phyloP scores from a whole-genome alignment of 2,113 vertebrate genomes.

The Vulpes vulpes region DNA sequence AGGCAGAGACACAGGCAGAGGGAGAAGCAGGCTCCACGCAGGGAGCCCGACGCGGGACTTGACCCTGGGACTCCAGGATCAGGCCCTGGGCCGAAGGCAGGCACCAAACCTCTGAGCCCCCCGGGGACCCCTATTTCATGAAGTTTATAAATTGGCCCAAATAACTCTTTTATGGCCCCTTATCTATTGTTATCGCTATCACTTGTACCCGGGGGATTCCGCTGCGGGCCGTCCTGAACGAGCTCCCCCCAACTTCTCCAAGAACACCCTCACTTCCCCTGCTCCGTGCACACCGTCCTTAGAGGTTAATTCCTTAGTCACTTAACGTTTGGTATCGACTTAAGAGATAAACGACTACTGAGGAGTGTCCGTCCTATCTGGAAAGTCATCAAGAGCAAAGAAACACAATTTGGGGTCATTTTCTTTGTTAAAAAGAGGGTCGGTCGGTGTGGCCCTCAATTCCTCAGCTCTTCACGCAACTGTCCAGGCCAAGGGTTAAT shows the following conservation, averaged over 20 bases:
- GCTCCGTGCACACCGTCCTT: not conserved
- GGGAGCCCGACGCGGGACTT: no score
- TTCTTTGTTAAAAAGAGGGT: not conserved
- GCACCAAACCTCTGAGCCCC: no score
- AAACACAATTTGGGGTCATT: not conserved
- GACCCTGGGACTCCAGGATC: no score
- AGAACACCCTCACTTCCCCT: not conserved
- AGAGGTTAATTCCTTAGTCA: not conserved
- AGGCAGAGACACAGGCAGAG: no score
- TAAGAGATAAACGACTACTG: not conserved
- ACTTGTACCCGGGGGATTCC: not conserved
- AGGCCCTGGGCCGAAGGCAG: no score
- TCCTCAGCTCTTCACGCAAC: not conserved
- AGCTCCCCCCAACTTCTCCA: not conserved
- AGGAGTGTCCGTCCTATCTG: not conserved
- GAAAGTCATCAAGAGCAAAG: not conserved
- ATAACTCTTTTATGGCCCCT: not conserved
- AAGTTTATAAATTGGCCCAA: not conserved
- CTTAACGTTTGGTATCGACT: not conserved
- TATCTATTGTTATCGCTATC: not conserved
- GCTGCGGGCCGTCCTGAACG: not conserved
- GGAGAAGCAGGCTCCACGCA: no score
- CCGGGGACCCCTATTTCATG: not conserved
- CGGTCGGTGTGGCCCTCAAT: not conserved
- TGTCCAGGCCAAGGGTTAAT: not conserved